Percentiles rank a stretch among this genome's conserved stretches.
These are phyloP conservation scores for Melipona beecheii DNA, from an alignment of 2,888 invertebrate species.

Conservation along the genomic window DNA sequence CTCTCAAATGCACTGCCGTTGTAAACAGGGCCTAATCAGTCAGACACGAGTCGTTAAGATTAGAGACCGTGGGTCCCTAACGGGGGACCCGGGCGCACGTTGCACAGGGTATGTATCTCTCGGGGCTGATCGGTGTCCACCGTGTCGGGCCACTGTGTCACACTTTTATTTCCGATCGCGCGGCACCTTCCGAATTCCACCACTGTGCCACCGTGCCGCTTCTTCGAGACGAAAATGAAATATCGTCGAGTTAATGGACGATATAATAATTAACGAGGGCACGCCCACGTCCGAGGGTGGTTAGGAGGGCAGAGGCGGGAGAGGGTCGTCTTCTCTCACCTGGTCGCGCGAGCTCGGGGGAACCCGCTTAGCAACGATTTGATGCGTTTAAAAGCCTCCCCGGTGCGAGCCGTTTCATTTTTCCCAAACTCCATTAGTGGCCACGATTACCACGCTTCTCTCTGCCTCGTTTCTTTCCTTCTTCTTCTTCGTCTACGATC, in stretches of 20 bases:
- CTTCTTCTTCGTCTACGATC: neutral
- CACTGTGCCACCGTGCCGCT: neutral
- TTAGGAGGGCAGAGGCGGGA: slow-evolving; percentile 25
- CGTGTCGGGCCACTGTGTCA: too few relatives aligned
- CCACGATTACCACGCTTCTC: slow-evolving; percentile 75
- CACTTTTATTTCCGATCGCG: slow-evolving; percentile 2
- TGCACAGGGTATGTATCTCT: too few relatives aligned
- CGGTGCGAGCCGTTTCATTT: slow-evolving; percentile 74
- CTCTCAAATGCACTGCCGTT: slow-evolving; percentile 36
- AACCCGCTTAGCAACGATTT: slow-evolving; percentile 75
- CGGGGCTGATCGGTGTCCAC: neutral
- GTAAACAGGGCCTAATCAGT: slow-evolving; percentile 80
- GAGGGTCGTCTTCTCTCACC: slow-evolving; percentile 58
- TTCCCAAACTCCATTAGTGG: slow-evolving; percentile 75
- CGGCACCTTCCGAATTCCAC: neutral
- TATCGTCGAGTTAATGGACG: slow-evolving; percentile 72
- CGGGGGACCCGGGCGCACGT: slow-evolving; percentile 50
- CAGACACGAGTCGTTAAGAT: slow-evolving; percentile 80
- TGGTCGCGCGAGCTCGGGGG: slow-evolving; percentile 58
- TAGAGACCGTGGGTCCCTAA: slow-evolving; percentile 62
- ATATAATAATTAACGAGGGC: slow-evolving; percentile 75
- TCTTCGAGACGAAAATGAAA: slow-evolving; percentile 60
- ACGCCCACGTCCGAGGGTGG: slow-evolving; percentile 46
- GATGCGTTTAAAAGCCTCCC: slow-evolving; percentile 77
- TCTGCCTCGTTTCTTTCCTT: slow-evolving; percentile 23